Base-by-base conservation (phyloP, 2,797 vertebrate genomes). In the Aselliscus stoliczkanus region DNA sequence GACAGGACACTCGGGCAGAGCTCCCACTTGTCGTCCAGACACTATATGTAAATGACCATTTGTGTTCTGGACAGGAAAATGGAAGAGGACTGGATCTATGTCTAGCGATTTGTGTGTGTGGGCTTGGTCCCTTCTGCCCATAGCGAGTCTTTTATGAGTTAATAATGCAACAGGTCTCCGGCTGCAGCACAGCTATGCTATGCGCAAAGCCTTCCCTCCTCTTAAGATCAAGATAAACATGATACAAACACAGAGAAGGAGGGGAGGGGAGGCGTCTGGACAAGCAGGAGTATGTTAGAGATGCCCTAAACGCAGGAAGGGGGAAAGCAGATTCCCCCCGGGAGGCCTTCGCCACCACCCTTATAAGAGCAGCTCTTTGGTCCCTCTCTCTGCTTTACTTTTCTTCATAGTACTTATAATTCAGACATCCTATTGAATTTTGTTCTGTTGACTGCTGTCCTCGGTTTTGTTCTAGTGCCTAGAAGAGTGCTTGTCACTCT, bases 401-500 rank as follows among this genome's bases (percentile, higher is more conserved):
- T 83, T 37, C 72, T 67, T 86, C 52, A 6, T 13, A 50, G 80
- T 13, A 3, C 56, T 39, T 58, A 2, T 1, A 29, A 83, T 72
- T 39, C 56, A 15, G 4, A 54, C 54, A 10, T 9, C 56, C 82
- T 64, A 1, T 39, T 83, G 1, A 7, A 5, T 37, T 83, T 72
- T 56, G 64, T 31, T 72, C 58, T 65, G 70, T 42, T 27, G 34
- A 58, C 73, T 29, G 39, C 79, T 73, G 4, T n/a, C 69, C 67
- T 84, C 25, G 2, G 73, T 15, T 92, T 70, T 62, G 52, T 50
- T 37, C 81, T 72, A 42, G 77, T 25, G 76, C 90, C 91, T 92
- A 76, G 92, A 50, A 70, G 73, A 64, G 25, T 44, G 18, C 65
- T 86, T 86, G 84, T 37, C 81, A 44, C 23, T 64, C 72, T 60